A percentile compares a stretch with the other conserved stretches of the same genome.
phyloP scores from a whole-genome alignment of 2,888 invertebrate genomes.

The Andrena flavipes region DNA sequence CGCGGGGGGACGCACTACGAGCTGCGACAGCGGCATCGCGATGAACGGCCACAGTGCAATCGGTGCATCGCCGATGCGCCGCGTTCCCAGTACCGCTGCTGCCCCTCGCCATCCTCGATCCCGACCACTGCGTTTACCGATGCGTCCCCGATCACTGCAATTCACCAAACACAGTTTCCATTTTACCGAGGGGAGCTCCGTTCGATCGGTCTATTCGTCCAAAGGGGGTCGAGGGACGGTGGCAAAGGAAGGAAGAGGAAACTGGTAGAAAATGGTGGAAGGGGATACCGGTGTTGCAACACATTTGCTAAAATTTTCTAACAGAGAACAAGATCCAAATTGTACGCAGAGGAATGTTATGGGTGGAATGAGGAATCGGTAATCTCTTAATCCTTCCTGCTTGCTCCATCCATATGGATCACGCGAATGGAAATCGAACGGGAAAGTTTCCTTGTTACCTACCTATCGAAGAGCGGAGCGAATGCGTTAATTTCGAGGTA shows the following conservation, averaged over 20 bases:
- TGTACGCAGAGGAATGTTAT: too few species aligned
- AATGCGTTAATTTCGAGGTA: background rate
- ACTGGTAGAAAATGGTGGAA: too few species aligned
- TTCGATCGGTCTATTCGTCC: too few species aligned
- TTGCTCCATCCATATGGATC: constrained; percentile 51
- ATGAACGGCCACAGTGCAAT: constrained; percentile 55
- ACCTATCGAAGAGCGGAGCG: constrained; percentile 42
- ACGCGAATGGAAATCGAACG: constrained; percentile 31
- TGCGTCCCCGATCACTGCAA: constrained; percentile 35
- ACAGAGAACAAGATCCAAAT: too few species aligned
- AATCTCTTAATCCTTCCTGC: constrained; percentile 33
- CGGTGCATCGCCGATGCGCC: constrained; percentile 49
- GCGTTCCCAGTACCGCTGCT: constrained; percentile 38
- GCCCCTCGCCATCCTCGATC: constrained; percentile 54
- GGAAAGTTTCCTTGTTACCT: constrained; percentile 27
- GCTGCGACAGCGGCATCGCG: constrained; percentile 63
- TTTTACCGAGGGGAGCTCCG: background rate
- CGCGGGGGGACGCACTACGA: constrained; percentile 60
- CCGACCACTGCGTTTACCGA: constrained; percentile 28
- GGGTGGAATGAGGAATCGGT: background rate
- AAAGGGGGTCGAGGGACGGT: too few species aligned
- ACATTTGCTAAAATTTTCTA: too few species aligned
- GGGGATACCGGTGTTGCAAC: too few species aligned
- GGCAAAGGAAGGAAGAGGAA: too few species aligned
- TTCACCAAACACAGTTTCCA: constrained; percentile 30